Evolutionary conservation across 2,888 invertebrate genomes (phyloP).

Genomic region (Venustoraphidia nigricollis): DNA sequence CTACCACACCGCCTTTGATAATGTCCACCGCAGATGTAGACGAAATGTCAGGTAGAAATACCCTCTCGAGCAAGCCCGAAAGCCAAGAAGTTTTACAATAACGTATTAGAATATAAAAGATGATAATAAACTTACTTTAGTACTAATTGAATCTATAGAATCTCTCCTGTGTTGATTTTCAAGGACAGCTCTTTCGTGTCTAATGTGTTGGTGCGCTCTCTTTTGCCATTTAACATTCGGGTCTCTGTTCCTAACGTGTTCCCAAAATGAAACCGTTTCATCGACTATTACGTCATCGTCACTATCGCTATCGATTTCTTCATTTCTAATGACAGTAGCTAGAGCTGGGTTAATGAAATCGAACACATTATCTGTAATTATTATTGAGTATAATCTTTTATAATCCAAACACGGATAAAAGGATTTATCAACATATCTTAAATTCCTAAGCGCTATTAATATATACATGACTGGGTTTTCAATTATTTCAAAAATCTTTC

Average conservation of each 20-base stretch:
- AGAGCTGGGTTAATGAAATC: constrained; percentile 32
- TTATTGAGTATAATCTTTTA: constrained; percentile 38
- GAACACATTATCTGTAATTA: constrained; percentile 38
- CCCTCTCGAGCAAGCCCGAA: no score
- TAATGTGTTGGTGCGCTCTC: constrained; percentile 5
- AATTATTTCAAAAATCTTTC: constrained; percentile 46
- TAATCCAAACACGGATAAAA: constrained; percentile 51
- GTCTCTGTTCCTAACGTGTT: constrained; percentile 5
- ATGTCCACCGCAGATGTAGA: no score
- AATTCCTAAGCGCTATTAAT: constrained; percentile 49
- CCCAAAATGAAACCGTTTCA: constrained; percentile 8
- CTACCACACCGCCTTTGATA: no score
- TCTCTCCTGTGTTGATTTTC: constrained; percentile 8
- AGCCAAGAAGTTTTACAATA: no score
- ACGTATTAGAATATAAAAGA: background rate
- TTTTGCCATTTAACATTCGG: constrained; percentile 6
- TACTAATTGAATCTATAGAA: constrained; percentile 33
- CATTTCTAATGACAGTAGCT: constrained; percentile 5
- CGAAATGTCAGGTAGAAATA: no score
- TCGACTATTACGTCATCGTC: constrained; percentile 14
- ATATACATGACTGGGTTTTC: constrained; percentile 59
- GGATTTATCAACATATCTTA: constrained; percentile 40
- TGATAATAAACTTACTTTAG: constrained; percentile 28
- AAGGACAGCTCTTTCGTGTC: no score
- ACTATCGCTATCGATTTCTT: constrained; percentile 9